Base-by-base conservation (phyloP, 2,113 vertebrate genomes). In the Acrocephalus kingi region DNA sequence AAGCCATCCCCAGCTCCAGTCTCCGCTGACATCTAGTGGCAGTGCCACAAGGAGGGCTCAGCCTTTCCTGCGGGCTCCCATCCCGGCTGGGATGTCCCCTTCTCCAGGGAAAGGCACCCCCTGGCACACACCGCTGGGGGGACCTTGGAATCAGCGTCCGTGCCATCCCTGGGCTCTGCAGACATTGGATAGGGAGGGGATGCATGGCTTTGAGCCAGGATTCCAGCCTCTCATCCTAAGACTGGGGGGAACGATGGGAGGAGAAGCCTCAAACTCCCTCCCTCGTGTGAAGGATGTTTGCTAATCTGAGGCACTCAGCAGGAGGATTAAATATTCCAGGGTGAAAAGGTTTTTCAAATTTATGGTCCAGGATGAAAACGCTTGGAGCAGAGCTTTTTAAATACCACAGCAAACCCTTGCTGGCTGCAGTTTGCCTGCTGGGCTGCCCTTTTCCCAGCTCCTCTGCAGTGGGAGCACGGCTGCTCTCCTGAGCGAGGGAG, bases 1-100 rank as follows among this genome's bases (percentile, higher is more conserved):
- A 4, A 43, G 55, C 71, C 11, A 13, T 46, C 8, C 28, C 45
- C 89, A 90, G 64, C 66, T 56, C 54, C 54, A 76, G 97, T 95
- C 97, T 98, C 91, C 91, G 90, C 94, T 96, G 97, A 97, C 98
- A 98, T 75, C 98, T 98, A 97, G 98, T 62, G 98, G 97, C 87
- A 63, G 18, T 7, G 39, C 6, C 67, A 7, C 43, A 13, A 25
- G 35, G 19, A 3, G 5, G 48, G 30, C 3, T 51, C 58, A 86
- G 18, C 43, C n/a, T 37, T 22, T 49, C 22, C 75, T 28, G 64
- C 30, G 13, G 37, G 43, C 37, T 25, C 69, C 41, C 59, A 45
- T 24, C 14, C 35, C 2, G 1, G 17, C 20, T 2, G 62, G n/a
- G 39, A 11, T 77, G 54, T 5, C 62, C 9, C 4, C 43, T 8